Percentiles rank a stretch among this genome's conserved stretches.
These are phyloP conservation scores for Poeciliopsis occidentalis DNA, from an alignment of 2,113 vertebrate genomes.

Conservation along the genomic window DNA sequence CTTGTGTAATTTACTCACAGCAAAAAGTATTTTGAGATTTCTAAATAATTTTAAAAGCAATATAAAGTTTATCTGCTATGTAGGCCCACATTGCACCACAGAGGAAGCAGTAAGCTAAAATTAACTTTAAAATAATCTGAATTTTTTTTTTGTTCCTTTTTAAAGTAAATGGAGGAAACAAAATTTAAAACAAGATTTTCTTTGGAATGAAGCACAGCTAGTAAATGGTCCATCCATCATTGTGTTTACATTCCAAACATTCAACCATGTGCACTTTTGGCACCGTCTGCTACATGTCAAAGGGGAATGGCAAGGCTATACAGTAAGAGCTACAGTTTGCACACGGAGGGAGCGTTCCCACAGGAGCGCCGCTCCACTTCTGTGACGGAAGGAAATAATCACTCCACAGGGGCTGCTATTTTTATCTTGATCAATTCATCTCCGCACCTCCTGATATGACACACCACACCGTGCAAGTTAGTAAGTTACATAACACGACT, in stretches of 20 bases:
- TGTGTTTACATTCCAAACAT: slow-evolving; percentile 34
- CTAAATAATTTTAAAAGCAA: too few relatives aligned
- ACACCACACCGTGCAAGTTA: background rate
- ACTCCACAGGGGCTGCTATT: slow-evolving; percentile 32
- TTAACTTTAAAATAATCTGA: too few relatives aligned
- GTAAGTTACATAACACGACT: slow-evolving; percentile 28
- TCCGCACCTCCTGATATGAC: slow-evolving; percentile 27
- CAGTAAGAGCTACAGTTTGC: background rate
- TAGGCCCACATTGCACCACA: too few relatives aligned
- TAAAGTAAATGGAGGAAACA: slow-evolving; percentile 1
- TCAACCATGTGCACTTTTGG: slow-evolving; percentile 26
- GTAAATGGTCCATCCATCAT: slow-evolving; percentile 33
- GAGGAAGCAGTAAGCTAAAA: too few relatives aligned
- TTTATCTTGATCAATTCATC: slow-evolving; percentile 30
- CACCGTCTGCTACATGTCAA: slow-evolving; percentile 53
- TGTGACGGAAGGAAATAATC: slow-evolving; percentile 41
- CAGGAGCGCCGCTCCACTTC: slow-evolving; percentile 34
- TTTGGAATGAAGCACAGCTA: background rate
- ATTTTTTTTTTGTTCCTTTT: too few relatives aligned
- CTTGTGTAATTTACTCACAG: too few relatives aligned
- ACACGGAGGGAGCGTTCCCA: slow-evolving; percentile 22
- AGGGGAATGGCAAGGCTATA: background rate
- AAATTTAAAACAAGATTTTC: background rate
- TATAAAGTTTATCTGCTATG: too few relatives aligned
- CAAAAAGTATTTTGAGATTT: too few relatives aligned